Base-by-base conservation (phyloP, 2,113 vertebrate genomes). In the Alaudala cheleensis region DNA sequence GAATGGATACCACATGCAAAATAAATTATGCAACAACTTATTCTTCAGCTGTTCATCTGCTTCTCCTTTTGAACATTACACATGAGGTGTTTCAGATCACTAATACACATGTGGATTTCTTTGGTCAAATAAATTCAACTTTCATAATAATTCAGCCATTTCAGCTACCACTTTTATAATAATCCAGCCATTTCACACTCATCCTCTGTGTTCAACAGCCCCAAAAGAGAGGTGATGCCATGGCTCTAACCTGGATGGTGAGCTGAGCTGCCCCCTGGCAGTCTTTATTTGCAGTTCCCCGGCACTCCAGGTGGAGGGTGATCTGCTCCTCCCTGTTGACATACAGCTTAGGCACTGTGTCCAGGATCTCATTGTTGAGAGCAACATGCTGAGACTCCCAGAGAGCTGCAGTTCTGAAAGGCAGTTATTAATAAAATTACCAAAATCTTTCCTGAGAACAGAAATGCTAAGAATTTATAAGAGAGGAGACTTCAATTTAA, bases 321-420 rank as follows among this genome's bases (percentile, higher is more conserved):
- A 98, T 94, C 97, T 99, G 99, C 70, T 99, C 99, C 82, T 99
- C 98, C 61, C 98, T 97, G 93, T 99, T 99, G 82, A 98, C 93
- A 12, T 99, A 99, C 29, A 99, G 98, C 61, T 99, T 98, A 33
- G 99, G 99, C 58, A 99, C 93, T 0, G 96, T 97, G 69, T 99
- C 99, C 92, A 99, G 37, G 57, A 99, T 97, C 91, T 99, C 99
- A 76, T 95, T 98, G 69, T 99, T 98, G 92, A 99, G 97, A 33
- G 98, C 99, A 92, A 99, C 99, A 76, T 99, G 99, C 95, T 99
- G 99, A 54, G 98, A 98, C 91, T 99, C 99, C 58, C 99, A 97
- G 80, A 99, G 96, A 29, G 98, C 98, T 77, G 99, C 99, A 95
- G 98, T 96, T 97, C 99, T 99, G 96, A 91, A 94, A 96, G 87